Evolutionary conservation across 1,140 invertebrate genomes (phyloP).

Genomic region (Argopecten irradians): DNA sequence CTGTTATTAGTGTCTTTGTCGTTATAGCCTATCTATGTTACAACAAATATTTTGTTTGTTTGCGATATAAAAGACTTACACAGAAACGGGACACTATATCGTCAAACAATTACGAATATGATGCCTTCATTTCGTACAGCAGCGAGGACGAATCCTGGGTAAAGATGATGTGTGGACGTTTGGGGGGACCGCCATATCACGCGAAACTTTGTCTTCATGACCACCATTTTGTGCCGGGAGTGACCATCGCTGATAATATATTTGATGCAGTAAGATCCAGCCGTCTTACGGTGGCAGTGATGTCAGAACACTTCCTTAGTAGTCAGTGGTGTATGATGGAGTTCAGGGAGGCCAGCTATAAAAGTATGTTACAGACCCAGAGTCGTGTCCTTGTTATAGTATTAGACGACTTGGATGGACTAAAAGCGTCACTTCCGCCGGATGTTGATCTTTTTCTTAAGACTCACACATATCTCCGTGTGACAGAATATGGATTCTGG

Average conservation of each 20-base stretch:
- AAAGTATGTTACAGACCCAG: background rate
- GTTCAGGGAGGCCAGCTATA: slow-evolving; percentile 28
- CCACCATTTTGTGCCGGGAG: slow-evolving; percentile 27
- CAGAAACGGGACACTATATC: background rate
- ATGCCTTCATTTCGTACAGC: slow-evolving; percentile 17
- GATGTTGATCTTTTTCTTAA: background rate
- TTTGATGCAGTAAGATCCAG: slow-evolving; percentile 28
- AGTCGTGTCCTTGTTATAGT: background rate
- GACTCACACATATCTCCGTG: background rate
- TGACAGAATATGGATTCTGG: background rate
- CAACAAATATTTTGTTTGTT: background rate
- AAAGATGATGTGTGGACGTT: background rate
- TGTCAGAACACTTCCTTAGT: slow-evolving; percentile 37
- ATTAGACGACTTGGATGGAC: background rate
- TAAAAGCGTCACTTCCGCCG: background rate
- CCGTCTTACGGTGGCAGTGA: slow-evolving; percentile 24
- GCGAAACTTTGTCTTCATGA: slow-evolving; percentile 2
- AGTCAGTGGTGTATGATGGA: slow-evolving; percentile 47
- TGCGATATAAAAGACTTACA: background rate
- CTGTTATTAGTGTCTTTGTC: background rate
- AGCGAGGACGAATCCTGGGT: background rate
- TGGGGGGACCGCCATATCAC: background rate
- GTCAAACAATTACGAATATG: background rate
- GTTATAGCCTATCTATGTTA: background rate
- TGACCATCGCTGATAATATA: slow-evolving; percentile 27